Evolutionary conservation across 2,888 invertebrate genomes (phyloP).

Genomic region (Xestia ashworthii): DNA sequence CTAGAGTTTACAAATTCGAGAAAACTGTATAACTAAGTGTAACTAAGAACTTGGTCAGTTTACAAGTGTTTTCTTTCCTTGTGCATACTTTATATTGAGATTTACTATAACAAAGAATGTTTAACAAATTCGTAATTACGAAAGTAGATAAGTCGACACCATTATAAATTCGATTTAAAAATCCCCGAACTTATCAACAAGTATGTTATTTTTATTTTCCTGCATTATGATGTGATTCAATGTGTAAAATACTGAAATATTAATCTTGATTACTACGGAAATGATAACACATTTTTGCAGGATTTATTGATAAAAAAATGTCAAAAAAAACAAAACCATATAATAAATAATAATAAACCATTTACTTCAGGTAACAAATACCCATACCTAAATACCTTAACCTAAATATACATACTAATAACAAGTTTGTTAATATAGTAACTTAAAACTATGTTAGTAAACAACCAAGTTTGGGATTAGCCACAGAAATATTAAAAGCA

Average conservation of each 20-base stretch:
- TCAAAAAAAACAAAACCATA: neutral
- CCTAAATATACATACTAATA: too few relatives aligned
- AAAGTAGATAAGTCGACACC: neutral
- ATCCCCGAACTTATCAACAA: conserved; percentile 5
- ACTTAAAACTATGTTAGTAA: too few relatives aligned
- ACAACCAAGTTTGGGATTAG: neutral
- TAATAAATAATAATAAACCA: too few relatives aligned
- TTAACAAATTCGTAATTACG: neutral
- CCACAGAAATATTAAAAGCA: too few relatives aligned
- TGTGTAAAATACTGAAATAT: neutral
- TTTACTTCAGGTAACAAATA: too few relatives aligned
- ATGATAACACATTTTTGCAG: neutral
- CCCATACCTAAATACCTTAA: too few relatives aligned
- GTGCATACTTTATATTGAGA: neutral
- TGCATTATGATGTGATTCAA: neutral
- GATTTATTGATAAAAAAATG: neutral
- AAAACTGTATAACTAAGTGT: neutral
- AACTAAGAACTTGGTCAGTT: neutral
- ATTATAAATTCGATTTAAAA: neutral
- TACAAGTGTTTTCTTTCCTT: too few relatives aligned
- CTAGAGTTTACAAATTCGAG: neutral
- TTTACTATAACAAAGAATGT: neutral
- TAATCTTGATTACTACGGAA: neutral
- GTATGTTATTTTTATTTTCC: neutral
- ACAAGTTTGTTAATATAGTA: too few relatives aligned